phyloP scores from a whole-genome alignment of 1,140 invertebrate species.

The Conus betulinus region DNA sequence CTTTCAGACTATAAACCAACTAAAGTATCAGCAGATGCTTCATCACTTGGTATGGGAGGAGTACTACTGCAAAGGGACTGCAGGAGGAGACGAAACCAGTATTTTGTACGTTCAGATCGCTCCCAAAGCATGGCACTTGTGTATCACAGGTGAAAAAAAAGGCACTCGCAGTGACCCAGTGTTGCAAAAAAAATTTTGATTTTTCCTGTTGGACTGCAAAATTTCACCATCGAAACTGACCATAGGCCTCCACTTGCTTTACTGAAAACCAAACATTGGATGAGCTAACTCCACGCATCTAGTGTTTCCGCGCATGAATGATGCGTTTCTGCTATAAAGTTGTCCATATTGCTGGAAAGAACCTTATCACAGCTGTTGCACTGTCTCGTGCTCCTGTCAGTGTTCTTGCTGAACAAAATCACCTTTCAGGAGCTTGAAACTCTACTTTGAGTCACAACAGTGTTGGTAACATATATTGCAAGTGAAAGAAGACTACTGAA shows the following conservation, averaged over 20 bases:
- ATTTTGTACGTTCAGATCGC: not conserved
- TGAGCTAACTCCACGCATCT: not conserved
- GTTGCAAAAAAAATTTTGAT: not conserved
- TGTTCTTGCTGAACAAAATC: not conserved
- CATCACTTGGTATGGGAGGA: not conserved
- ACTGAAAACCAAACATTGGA: not conserved
- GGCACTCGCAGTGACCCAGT: not conserved
- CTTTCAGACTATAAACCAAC: not conserved
- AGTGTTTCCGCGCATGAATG: not conserved
- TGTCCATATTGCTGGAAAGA: too few species aligned
- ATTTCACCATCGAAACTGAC: not conserved
- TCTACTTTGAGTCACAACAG: not conserved
- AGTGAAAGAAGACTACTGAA: not conserved
- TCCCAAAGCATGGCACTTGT: not conserved
- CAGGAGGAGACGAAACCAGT: too few species aligned
- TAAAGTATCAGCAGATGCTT: not conserved
- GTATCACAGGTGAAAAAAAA: not conserved
- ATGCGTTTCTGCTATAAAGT: not conserved
- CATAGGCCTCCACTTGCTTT: not conserved
- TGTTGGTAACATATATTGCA: not conserved
- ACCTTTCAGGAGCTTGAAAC: not conserved
- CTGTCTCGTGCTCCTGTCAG: not conserved
- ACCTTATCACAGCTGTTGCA: too few species aligned
- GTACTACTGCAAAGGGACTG: too few species aligned
- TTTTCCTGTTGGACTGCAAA: not conserved